Evolutionary conservation across 2,888 invertebrate genomes (phyloP).

Genomic region (Drosophila picticornis): DNA sequence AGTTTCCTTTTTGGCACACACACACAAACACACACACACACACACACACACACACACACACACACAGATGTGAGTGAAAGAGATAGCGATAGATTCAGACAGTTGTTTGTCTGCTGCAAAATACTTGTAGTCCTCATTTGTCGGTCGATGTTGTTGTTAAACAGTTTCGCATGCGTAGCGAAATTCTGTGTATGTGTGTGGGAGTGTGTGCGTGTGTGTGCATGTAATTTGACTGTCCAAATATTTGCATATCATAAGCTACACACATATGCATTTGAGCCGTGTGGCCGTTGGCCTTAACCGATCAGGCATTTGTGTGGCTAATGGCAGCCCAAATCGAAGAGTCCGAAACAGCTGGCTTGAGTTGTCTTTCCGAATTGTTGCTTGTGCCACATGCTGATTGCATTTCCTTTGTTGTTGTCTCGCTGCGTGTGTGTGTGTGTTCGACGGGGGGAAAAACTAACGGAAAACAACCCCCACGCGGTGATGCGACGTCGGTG

Average conservation of each 20-base stretch:
- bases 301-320: constrained; percentile 3
- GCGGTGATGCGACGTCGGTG: constrained; percentile 39
- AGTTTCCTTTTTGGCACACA: constrained; percentile 69
- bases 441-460: constrained; percentile 54
- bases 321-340: constrained; percentile 7
- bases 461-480: constrained; percentile 70
- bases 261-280: constrained; percentile 5
- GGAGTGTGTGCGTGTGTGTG: not conserved
- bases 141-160: constrained; percentile 27
- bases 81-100: constrained; percentile 23
- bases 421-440: constrained; percentile 17
- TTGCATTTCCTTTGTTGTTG: constrained; percentile 66
- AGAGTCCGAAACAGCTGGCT: constrained; percentile 65
- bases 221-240: constrained; percentile 51
- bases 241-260: constrained; percentile 74
- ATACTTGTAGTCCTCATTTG: constrained; percentile 70
- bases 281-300: constrained; percentile 10
- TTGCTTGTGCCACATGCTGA: constrained; percentile 50
- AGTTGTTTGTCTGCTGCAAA: constrained; percentile 51
- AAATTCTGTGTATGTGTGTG: constrained; percentile 21
- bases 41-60: constrained; percentile 30
- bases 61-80: not conserved
- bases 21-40: constrained; percentile 22
- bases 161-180: constrained; percentile 38
- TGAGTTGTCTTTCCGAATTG: constrained; percentile 38